phyloP scores from a whole-genome alignment of 2,113 vertebrate genomes.

The Sturnus vulgaris region DNA sequence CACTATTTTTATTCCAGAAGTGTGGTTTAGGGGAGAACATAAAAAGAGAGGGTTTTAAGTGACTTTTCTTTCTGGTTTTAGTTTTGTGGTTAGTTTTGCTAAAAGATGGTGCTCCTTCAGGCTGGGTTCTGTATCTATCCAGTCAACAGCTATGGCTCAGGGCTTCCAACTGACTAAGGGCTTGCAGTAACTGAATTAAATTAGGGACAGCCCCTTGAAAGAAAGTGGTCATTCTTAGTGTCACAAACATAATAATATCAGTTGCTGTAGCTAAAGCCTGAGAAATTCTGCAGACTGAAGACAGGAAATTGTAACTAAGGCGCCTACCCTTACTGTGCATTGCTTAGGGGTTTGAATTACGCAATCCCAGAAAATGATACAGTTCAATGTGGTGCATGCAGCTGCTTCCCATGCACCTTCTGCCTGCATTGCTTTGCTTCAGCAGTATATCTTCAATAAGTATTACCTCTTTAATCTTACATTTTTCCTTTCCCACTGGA shows the following conservation, averaged over 20 bases:
- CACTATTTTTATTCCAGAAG: background rate
- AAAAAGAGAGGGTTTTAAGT: background rate
- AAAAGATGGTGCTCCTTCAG: background rate
- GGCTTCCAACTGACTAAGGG: background rate
- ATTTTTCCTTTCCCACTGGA: background rate
- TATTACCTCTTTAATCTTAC: background rate
- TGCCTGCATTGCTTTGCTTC: background rate
- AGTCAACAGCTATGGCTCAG: background rate
- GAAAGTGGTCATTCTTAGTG: background rate
- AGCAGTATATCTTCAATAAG: background rate
- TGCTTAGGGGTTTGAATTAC: background rate
- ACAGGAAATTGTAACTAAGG: background rate
- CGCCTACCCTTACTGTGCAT: background rate
- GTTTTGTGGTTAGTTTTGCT: background rate
- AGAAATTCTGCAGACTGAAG: background rate
- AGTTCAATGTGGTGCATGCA: background rate
- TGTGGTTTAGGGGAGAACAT: background rate
- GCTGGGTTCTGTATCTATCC: background rate
- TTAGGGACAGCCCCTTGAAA: background rate
- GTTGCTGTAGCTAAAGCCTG: background rate
- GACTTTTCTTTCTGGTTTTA: background rate
- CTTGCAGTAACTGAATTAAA: background rate
- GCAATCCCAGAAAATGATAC: background rate
- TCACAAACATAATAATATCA: background rate
- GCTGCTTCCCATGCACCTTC: background rate